Evolutionary conservation across 2,888 invertebrate species (phyloP), one percentile per base, ranked within the genome.

Genomic region (Agonopterix arenella): DNA sequence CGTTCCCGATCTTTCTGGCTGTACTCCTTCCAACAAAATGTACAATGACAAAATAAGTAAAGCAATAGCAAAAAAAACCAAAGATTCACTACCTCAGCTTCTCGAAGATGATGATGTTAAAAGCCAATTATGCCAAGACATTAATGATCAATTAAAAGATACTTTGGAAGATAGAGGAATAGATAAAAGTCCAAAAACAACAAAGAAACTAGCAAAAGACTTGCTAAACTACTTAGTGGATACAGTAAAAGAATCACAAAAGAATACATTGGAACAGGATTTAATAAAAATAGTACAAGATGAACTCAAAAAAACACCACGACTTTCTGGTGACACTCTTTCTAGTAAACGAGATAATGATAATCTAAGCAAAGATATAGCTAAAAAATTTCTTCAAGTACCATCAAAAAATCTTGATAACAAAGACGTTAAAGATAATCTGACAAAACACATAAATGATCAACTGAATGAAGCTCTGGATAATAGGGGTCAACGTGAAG

Each of bases 401-500:
- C 40, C 9, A n/a, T 40, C 40, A 3, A 40, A 40, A 9, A n/a
- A 28, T 28, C 28, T 28, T 28, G 28, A 28, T 28, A 7, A 59
- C 10, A 45, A 46, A 7, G 18, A 57, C 4, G 46, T 57, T 8
- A 36, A 53, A 37, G 49, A 57, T 43, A 46, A 61, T 52, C 45
- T 69, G n/a, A 41, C 51, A 13, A 38, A 61, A 42, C 54, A 58
- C 47, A 28, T 69, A 4, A 51, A 18, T 11, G 53, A 63, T 40
- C 71, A 65, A 66, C 48, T 73, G 8, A 54, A 59, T 37, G 51
- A 47, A 5, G 49, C 60, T 42, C 44, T 58, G 28, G 46, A 50
- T 11, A 51, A 47, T 1, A 48, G 42, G 28, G 47, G 48, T 37
- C 10, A 4, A 11, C 11, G 18, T 8, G 18, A 61, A 10, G 50